Conservation (phyloP, 1,140 invertebrate genomes). For the Mercenaria mercenaria region DNA sequence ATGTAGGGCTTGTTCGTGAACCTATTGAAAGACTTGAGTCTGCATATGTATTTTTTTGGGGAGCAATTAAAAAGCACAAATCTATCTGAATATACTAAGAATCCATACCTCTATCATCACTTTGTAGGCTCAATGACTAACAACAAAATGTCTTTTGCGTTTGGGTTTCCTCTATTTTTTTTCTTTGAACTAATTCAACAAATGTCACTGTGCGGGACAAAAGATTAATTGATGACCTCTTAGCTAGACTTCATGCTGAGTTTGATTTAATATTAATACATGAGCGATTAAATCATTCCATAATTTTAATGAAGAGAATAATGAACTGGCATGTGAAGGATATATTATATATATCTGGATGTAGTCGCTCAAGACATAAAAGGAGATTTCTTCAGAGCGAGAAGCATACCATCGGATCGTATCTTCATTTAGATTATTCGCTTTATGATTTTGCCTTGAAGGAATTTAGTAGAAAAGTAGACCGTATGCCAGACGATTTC, state of each 20-base stretch:
- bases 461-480: conserved; percentile 48
- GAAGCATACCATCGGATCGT: neutral
- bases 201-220: too few relatives aligned
- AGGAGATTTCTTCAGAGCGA: neutral
- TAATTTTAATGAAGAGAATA: conserved; percentile 85
- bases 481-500: conserved; percentile 23
- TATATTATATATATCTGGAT: conserved; percentile 75
- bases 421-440: conserved; percentile 56
- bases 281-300: conserved; percentile 87
- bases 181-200: neutral
- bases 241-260: neutral
- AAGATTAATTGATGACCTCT: too few relatives aligned
- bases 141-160: neutral
- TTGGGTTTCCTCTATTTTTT: neutral
- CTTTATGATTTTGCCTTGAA: conserved; percentile 59
- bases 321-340: conserved; percentile 87
- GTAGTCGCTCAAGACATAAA: neutral
- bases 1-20: conserved; percentile 69
- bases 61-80: neutral
- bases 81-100: conserved; percentile 17
- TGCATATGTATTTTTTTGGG: conserved; percentile 65
- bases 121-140: conserved; percentile 51
- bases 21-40: conserved; percentile 70
- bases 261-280: conserved; percentile 87
- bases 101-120: conserved; percentile 55